These are phyloP conservation scores for Oenanthe oenanthe DNA, from an alignment of 2,113 vertebrate genomes.

Conservation along the genomic window DNA sequence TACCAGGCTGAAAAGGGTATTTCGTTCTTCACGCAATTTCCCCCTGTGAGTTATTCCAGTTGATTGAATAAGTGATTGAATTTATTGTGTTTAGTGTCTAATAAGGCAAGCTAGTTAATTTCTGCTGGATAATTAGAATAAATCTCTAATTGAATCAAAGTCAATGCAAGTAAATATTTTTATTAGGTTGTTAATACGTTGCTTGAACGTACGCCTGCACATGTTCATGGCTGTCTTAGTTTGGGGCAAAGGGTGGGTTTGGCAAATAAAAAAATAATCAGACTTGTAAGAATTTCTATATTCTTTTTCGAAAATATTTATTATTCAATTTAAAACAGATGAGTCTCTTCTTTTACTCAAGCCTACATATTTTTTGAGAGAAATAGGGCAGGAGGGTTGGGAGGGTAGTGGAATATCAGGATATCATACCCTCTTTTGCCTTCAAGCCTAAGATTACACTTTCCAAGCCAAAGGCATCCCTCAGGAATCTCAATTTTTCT, in stretches of 20 bases:
- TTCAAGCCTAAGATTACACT: not conserved
- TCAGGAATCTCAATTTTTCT: not conserved
- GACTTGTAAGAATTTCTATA: not conserved
- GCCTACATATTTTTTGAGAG: not conserved
- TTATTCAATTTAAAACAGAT: not conserved
- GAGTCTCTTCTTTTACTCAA: not conserved
- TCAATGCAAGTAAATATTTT: slow-evolving; percentile 1
- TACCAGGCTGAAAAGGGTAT: not conserved
- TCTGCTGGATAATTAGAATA: not conserved
- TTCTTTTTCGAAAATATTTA: not conserved
- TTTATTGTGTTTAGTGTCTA: slow-evolving; percentile 25
- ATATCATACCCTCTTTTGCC: not conserved
- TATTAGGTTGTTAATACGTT: not conserved
- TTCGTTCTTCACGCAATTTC: not conserved
- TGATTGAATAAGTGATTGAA: not conserved
- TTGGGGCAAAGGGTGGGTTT: not conserved
- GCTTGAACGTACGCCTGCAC: not conserved
- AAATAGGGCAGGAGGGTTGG: not conserved
- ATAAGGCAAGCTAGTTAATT: slow-evolving; percentile 11
- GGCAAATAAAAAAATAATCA: not conserved
- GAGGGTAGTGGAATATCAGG: not conserved
- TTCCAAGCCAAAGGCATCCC: not conserved
- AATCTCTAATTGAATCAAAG: slow-evolving; percentile 25
- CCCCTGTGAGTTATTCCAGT: not conserved
- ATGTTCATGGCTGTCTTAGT: not conserved